Conservation (phyloP, 2,113 vertebrate genomes). For the Scophthalmus maximus region DNA sequence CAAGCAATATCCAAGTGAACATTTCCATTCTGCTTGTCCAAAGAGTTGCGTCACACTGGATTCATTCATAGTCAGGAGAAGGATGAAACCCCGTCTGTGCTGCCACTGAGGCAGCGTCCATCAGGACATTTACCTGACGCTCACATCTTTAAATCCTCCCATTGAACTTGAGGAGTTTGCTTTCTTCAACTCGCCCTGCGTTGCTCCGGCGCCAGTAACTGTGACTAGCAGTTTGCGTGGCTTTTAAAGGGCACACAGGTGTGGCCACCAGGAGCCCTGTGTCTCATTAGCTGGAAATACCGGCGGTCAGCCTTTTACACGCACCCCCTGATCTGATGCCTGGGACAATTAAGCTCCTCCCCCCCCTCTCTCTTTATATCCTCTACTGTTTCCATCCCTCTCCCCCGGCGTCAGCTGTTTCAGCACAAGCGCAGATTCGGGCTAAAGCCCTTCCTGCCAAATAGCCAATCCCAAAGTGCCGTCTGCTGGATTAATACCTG, state of each 20-base stretch:
- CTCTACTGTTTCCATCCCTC: constrained; percentile 37
- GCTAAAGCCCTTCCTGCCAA: constrained; percentile 72
- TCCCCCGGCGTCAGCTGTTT: constrained; percentile 62
- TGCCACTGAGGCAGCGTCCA: too few relatives aligned
- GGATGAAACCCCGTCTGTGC: background rate
- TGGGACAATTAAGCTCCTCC: constrained; percentile 46
- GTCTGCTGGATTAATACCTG: constrained; percentile 72
- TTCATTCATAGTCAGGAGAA: constrained; percentile 1
- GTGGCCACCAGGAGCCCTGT: constrained; percentile 59
- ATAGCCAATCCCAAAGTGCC: constrained; percentile 63
- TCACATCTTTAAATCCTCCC: too few relatives aligned
- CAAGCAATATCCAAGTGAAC: too few relatives aligned
- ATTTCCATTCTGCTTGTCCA: background rate
- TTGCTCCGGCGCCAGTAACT: too few relatives aligned
- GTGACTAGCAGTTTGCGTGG: too few relatives aligned
- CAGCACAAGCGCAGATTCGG: constrained; percentile 58
- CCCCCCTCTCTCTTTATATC: constrained; percentile 40
- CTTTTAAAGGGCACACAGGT: constrained; percentile 28
- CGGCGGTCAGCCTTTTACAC: constrained; percentile 56
- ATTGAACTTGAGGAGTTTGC: too few relatives aligned
- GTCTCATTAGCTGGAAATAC: constrained; percentile 71
- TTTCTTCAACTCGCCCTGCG: too few relatives aligned
- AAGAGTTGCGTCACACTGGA: background rate
- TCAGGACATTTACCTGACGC: too few relatives aligned
- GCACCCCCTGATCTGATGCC: constrained; percentile 56